Base-by-base conservation (phyloP, 2,888 invertebrate species). In the Serripes groenlandicus region DNA sequence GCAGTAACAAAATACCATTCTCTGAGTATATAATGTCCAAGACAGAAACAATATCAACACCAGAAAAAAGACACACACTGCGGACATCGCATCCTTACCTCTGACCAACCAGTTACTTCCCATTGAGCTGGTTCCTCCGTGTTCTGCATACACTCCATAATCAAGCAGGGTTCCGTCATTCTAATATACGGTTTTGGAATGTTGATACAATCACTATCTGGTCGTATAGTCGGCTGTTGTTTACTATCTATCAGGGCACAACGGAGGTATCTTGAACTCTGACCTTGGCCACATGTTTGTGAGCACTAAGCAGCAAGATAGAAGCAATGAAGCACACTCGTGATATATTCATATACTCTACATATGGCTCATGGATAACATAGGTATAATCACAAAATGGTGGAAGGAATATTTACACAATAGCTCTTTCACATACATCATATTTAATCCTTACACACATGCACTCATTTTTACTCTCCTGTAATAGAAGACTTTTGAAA, bases 301-400 rank as follows among this genome's bases (percentile, higher is more conserved):
- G 91, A 92, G 77, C 92, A 92, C 92, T 92, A 86, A 86, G 88
- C 88, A 86, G 78, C 79, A 83, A 82, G 70, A 84, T 75, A 84
- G 76, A 79, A 80, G 81, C 82, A 37, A 58, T 66, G 42, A 66
- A 66, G 66, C 66, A 66, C 37, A 66, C 42, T 66, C 66, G 34
- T 3, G 32, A 34, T 34, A 62, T 7, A 30, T 34, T n/a, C 34
- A 62, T 23, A 62, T n/a, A n/a, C 34, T 62, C 21, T 62, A 62
- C 49, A n/a, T n/a, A n/a, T n/a, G n/a, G n/a, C n/a, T n/a, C n/a
- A n/a, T n/a, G n/a, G n/a, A n/a, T n/a, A n/a, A n/a, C n/a, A n/a
- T n/a, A n/a, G n/a, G n/a, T n/a, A n/a, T n/a, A n/a, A n/a, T n/a
- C n/a, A n/a, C n/a, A n/a, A n/a, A n/a, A n/a, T n/a, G n/a, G n/a